Evolutionary conservation across 2,888 invertebrate genomes (phyloP), one percentile per base, ranked within the genome.

Genomic region (Andricus curvator): DNA sequence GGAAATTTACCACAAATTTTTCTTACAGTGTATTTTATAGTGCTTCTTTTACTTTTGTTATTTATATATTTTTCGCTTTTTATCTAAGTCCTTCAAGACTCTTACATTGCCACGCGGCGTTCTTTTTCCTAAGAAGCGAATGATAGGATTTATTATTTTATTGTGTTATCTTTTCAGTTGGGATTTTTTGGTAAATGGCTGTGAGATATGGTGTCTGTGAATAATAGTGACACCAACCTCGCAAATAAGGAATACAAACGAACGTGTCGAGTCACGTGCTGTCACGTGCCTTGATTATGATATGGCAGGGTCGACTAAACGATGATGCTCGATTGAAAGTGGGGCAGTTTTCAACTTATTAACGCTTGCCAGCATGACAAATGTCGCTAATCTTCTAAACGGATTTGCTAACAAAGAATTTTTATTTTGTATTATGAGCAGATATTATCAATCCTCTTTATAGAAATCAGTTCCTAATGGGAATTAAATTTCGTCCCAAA

Each of bases 261-360:
- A 33, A 66, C 78, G 84, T 84, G 82, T 77, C 83, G 41, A 62
- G 88, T 80, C 91, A 89, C 91, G 91, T 91, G 91, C 67, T 88
- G n/a, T 83, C 89, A 86, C 89, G 89, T 88, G 89, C 78, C 86
- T 60, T 64, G 78, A 80, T 83, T 84, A 83, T 81, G 82, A 82
- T 83, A 83, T 83, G 81, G 80, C 81, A 81, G 51, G 74, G 56
- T 48, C 44, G 56, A 78, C 83, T 81, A 80, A 85, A 84, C 82
- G 62, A 15, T 81, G 81, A 74, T 83, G 84, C 81, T 82, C 80
- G 80, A 78, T 78, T 78, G 78, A 70, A 66, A 66, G 37, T 66
- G 66, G 33, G 66, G 41, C 66, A 41, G 66, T 77, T 67, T n/a
- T 51, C 44, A 15, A 62, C 62, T 70, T 60, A 65, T n/a, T 76